Base-by-base conservation (phyloP, 2,888 invertebrate genomes). In the Portevinia maculata region DNA sequence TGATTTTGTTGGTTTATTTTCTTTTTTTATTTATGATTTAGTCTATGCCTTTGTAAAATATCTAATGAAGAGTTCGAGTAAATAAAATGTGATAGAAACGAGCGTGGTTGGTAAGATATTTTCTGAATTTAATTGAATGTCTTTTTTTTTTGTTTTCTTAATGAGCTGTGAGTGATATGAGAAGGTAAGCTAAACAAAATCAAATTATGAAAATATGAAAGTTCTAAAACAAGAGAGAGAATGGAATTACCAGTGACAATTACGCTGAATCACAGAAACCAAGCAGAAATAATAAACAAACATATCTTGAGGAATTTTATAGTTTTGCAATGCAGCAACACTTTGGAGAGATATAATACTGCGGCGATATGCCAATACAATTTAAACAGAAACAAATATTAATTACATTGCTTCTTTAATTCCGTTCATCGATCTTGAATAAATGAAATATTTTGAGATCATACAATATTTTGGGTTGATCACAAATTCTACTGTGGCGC, bases 111-210 rank as follows among this genome's bases (percentile, higher is more conserved):
- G 55, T 57, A 50, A 30, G 24, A 67, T 62, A 37, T 91, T 84
- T 59, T 21, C n/a, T 34, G 34, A 74, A 85, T 85, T 89, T 88
- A 90, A 90, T 91, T 90, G 90, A 19, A 44, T 44, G n/a, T 19
- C 4, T 2, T 1, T 17, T 44, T 89, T 89, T 90, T 90, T 85
- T n/a, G n/a, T 86, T 53, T 50, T 62, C 21, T 34, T 13, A 76
- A 85, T 70, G 85, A 85, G 84, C 84, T 86, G 60, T 76, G 59
- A 73, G 81, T 69, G 73, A 48, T 55, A 37, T 37, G 37, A 71
- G 21, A 39, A 74, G 46, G 50, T 39, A 30, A 62, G 48, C 15
- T 39, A 48, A 64, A 62, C 41, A 6, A 65, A 64, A 75, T 48
- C 17, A 69, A 64, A 57, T 53, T n/a, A 53, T 19, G 2, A 24